Percentiles rank a stretch among this genome's conserved stretches.
phyloP scores from a whole-genome alignment of 1,140 invertebrate genomes.

The Cylas formicarius region DNA sequence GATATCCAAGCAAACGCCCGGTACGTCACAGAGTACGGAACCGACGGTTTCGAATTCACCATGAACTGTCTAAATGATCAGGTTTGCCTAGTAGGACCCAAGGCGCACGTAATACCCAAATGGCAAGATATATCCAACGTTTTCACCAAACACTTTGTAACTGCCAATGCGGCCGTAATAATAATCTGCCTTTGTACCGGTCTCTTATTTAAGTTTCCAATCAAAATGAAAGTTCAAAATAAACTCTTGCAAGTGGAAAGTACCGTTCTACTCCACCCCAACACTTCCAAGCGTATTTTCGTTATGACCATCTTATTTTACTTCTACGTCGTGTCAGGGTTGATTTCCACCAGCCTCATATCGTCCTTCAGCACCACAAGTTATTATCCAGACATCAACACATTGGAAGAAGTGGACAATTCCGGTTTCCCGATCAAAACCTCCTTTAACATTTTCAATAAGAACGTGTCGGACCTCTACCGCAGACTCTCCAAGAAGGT shows the following conservation, averaged over 20 bases:
- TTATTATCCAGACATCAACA: conserved; percentile 16
- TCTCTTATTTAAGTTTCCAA: no score
- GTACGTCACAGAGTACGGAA: conserved; percentile 3
- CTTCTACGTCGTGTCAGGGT: neutral
- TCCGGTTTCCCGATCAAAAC: conserved; percentile 14
- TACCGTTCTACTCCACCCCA: no score
- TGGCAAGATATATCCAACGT: conserved; percentile 7
- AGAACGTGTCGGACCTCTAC: conserved; percentile 4
- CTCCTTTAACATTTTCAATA: conserved; percentile 13
- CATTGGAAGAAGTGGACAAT: conserved; percentile 19
- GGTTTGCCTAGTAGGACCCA: conserved; percentile 10
- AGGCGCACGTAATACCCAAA: conserved; percentile 11
- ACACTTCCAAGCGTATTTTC: no score
- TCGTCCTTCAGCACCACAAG: conserved; percentile 2
- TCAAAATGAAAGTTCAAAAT: no score
- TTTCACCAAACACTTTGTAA: neutral
- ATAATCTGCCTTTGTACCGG: neutral
- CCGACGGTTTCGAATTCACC: conserved; percentile 4
- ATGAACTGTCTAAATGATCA: conserved; percentile 8
- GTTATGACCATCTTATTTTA: no score
- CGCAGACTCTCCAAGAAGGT: conserved; percentile 6
- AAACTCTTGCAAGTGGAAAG: no score
- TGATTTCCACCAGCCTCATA: neutral
- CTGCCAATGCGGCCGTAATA: neutral
- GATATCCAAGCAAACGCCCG: conserved; percentile 16